A percentile compares a stretch with the other conserved stretches of the same genome.
Conservation (phyloP, 2,113 vertebrate genomes). For the Brienomyrus longianalis region DNA sequence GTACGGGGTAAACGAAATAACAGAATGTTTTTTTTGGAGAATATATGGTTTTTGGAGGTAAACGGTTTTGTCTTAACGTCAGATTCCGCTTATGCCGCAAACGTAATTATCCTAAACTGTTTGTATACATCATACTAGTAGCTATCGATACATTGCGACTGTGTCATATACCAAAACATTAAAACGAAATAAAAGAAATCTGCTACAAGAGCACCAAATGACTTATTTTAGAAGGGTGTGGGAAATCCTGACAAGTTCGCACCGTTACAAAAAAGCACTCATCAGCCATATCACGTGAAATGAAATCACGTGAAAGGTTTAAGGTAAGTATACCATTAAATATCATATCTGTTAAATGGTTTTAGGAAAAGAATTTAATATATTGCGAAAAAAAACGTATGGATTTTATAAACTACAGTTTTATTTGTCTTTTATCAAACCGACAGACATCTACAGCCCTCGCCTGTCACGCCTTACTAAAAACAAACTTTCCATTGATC, state of each 20-base stretch:
- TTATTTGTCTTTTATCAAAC: not conserved
- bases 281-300: not conserved
- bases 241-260: not conserved
- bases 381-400: not conserved
- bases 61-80: not conserved
- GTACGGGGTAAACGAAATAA: not conserved
- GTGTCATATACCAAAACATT: not conserved
- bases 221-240: not conserved
- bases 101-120: not conserved
- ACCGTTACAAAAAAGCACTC: not conserved
- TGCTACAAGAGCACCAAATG: not conserved
- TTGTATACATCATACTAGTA: not conserved
- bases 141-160: not conserved
- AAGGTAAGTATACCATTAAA: not conserved
- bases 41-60: not conserved
- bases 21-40: not conserved
- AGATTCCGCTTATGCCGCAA: not conserved
- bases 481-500: not conserved
- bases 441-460: not conserved
- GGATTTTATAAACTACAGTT: slow-evolving; percentile 2
- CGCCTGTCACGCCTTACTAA: not conserved
- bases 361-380: not conserved
- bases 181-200: not conserved
- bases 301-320: not conserved
- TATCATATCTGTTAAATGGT: not conserved